These are phyloP conservation scores for Athripsodes cinereus DNA, from an alignment of 2,888 invertebrate species.

Conservation along the genomic window DNA sequence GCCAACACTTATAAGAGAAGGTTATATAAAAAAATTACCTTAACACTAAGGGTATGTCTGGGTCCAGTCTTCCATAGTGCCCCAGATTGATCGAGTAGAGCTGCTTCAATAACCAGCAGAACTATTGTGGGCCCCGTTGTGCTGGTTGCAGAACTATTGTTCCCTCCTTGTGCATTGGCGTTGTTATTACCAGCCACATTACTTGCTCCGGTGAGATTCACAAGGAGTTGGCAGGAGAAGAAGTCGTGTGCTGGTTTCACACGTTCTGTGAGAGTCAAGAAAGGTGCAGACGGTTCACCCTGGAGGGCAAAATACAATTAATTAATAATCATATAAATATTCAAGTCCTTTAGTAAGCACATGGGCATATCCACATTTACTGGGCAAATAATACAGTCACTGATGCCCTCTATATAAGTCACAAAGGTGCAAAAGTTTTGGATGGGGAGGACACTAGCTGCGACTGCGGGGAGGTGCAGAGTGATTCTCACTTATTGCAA, in stretches of 20 bases:
- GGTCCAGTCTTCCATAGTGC: conserved; percentile 90
- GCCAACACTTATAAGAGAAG: too few relatives aligned
- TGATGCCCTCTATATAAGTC: too few relatives aligned
- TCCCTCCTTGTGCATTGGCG: conserved; percentile 31
- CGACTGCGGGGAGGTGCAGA: too few relatives aligned
- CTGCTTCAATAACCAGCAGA: conserved; percentile 75
- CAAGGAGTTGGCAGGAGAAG: conserved; percentile 86
- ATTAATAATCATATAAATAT: too few relatives aligned
- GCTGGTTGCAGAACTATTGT: conserved; percentile 25
- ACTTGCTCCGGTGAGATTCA: conserved; percentile 54
- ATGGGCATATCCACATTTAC: too few relatives aligned
- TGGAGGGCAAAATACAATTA: conserved; percentile 17
- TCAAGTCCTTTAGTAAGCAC: too few relatives aligned
- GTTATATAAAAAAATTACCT: conserved; percentile 45
- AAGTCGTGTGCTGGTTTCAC: conserved; percentile 90
- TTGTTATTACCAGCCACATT: conserved; percentile 28
- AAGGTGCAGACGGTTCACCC: conserved; percentile 32
- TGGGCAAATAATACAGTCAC: too few relatives aligned
- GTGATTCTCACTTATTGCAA: too few relatives aligned
- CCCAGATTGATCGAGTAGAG: conserved; percentile 77
- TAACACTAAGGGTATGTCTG: conserved; percentile 66
- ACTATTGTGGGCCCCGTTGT: conserved; percentile 37
- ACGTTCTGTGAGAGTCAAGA: conserved; percentile 64
- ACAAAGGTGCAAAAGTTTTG: too few relatives aligned
- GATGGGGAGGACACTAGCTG: too few relatives aligned